Evolutionary conservation across 1,140 invertebrate species (phyloP), one percentile per base, ranked within the genome.

Genomic region (Rhagoletis zephyria): DNA sequence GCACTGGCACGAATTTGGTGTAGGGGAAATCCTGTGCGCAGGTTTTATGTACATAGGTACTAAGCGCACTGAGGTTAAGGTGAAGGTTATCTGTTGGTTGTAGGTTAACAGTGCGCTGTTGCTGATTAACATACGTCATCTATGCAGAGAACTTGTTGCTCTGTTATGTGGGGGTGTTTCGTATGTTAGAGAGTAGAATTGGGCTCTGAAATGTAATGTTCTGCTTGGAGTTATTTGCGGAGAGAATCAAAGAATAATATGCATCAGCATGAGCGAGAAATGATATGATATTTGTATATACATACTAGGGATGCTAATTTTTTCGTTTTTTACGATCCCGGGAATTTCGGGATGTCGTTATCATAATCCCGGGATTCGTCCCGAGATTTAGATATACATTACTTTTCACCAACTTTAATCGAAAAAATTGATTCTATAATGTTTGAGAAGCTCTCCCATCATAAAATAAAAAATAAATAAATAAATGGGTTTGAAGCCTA

Each of bases 21-120:
- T 19, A 81, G 74, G 74, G 74, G 74, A 77, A 77, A 59, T 81
- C 5, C 0, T 81, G 6, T 10, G 74, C 48, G 74, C 74, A 81
- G 74, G 74, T 81, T 81, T 81, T n/a, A n/a, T n/a, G 61, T 14
- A 63, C 48, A 19, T 1, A 42, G 3, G 40, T 30, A 30, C 30
- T 30, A 0, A 30, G 30, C 30, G 30, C 30, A 1, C 74, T 9
- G 30, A 81, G 74, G 16, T 56, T 14, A 81, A 56, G 74, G n/a
- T 48, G 74, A 81, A 81, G 45, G 48, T 81, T 81, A 56, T 56
- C 74, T 56, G 74, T 7, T 7, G 12, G 10, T 48, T 16, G 42
- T 48, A 16, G 12, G 16, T 5, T 74, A 16, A 48, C 74, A 81
- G 14, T 30, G 6, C 74, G 6, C 74, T 81, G 45, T 81, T 81